phyloP scores from a whole-genome alignment of 2,113 vertebrate species.

The Oreamnos americanus region DNA sequence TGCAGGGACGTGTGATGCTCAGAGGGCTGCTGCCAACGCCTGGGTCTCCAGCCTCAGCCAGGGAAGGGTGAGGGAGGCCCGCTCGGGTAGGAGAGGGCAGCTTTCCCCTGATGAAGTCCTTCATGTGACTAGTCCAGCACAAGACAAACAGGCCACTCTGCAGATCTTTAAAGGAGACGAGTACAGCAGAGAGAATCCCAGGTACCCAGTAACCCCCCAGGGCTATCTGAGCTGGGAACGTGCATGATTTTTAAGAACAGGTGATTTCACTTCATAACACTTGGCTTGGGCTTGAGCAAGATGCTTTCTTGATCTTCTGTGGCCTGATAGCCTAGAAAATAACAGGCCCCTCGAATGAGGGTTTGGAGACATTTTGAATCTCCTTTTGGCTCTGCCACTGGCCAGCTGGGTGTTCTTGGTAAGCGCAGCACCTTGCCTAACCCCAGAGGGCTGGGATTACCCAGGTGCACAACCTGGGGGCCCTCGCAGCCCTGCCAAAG shows the following conservation, averaged over 20 bases:
- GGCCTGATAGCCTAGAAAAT: background rate
- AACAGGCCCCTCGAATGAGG: background rate
- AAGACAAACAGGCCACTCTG: background rate
- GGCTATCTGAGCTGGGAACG: background rate
- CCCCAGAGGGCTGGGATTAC: background rate
- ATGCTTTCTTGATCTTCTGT: background rate
- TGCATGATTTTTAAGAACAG: background rate
- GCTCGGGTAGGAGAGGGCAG: background rate
- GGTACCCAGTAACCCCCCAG: background rate
- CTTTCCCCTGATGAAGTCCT: background rate
- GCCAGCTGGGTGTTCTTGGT: background rate
- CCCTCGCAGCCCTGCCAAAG: background rate
- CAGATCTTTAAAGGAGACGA: constrained; percentile 17
- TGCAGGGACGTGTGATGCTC: background rate
- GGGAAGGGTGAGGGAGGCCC: background rate
- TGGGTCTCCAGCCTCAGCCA: background rate
- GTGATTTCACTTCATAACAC: background rate
- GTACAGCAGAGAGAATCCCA: background rate
- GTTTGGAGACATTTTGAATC: background rate
- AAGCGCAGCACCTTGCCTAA: background rate
- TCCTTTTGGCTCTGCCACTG: background rate
- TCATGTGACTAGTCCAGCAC: background rate
- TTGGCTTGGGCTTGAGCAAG: background rate
- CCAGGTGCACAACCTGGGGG: background rate
- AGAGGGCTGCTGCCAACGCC: background rate